phyloP scores from a whole-genome alignment of 2,113 vertebrate species.

The Scolopax mira region DNA sequence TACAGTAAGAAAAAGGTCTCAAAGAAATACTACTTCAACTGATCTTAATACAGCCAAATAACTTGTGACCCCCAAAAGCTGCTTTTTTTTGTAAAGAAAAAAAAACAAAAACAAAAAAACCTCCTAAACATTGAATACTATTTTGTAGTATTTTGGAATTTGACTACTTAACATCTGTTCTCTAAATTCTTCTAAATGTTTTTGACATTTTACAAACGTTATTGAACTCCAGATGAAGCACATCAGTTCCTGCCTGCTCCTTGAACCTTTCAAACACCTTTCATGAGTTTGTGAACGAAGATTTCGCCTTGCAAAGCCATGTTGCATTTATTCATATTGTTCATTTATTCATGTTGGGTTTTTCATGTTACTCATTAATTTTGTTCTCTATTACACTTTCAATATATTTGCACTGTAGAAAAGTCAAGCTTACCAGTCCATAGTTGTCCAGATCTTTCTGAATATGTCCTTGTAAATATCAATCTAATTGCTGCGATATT shows the following conservation, averaged over 20 bases:
- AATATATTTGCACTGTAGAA: not conserved
- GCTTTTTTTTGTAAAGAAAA: not conserved
- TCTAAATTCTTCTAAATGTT: not conserved
- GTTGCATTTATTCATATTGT: not conserved
- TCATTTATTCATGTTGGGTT: not conserved
- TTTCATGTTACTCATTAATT: not conserved
- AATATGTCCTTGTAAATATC: not conserved
- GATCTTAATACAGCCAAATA: not conserved
- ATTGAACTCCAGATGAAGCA: not conserved
- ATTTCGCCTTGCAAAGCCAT: not conserved
- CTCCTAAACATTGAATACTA: not conserved
- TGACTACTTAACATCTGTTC: not conserved
- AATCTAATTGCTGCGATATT: not conserved
- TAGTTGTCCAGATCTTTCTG: not conserved
- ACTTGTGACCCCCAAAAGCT: not conserved
- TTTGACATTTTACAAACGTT: not conserved
- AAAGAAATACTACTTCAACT: not conserved
- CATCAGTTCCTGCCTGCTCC: not conserved
- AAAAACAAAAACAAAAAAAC: not conserved
- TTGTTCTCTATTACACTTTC: not conserved
- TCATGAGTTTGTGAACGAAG: not conserved
- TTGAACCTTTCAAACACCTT: not conserved
- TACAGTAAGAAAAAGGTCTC: not conserved
- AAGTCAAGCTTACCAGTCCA: not conserved
- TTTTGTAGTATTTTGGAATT: not conserved